phyloP scores from a whole-genome alignment of 2,113 vertebrate genomes.

The Hydropotes inermis region DNA sequence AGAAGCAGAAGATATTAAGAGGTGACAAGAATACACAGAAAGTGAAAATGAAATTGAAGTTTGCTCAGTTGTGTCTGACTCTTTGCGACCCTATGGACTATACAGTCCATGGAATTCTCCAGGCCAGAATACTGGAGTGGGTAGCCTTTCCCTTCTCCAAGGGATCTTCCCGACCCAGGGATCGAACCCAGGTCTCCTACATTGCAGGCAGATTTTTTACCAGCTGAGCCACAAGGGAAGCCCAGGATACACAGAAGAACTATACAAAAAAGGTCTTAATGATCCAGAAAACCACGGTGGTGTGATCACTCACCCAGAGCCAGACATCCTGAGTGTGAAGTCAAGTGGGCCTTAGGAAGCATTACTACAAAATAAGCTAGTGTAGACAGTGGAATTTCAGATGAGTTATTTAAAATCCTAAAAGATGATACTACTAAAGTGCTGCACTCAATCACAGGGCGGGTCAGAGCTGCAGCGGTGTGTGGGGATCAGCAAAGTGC shows the following conservation, averaged over 20 bases:
- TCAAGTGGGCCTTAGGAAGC: background rate
- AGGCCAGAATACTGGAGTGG: background rate
- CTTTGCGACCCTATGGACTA: background rate
- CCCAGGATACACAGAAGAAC: background rate
- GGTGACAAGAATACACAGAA: background rate
- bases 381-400: background rate
- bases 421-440: background rate
- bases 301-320: background rate
- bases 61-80: background rate
- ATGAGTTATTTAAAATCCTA: background rate
- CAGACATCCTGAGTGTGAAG: background rate
- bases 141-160: background rate
- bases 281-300: background rate
- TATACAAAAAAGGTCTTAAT: background rate
- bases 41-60: background rate
- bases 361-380: background rate
- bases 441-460: background rate
- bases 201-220: rapidly evolving
- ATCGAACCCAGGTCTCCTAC: background rate
- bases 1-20: background rate
- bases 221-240: background rate
- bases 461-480: background rate
- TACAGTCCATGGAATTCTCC: background rate
- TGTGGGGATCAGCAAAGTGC: background rate
- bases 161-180: background rate